Conservation (phyloP, 1,140 invertebrate species). For the Aplysia californica region DNA sequence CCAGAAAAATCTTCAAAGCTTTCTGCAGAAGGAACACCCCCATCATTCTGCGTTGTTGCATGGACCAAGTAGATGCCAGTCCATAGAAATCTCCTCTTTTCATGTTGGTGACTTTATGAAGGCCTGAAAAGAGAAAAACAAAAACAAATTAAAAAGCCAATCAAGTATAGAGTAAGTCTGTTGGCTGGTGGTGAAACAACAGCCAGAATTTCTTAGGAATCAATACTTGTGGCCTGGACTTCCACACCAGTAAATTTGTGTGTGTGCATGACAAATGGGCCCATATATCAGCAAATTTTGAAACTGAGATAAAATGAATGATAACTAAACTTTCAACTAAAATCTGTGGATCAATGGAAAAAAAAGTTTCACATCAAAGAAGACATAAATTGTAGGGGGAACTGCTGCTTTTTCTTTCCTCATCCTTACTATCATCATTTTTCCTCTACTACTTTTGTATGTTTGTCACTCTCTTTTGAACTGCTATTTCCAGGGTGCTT, state of each 20-base stretch:
- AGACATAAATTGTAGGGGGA: too few relatives aligned
- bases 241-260: background rate
- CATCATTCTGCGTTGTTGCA: constrained; percentile 77
- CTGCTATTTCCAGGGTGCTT: too few relatives aligned
- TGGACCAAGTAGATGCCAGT: constrained; percentile 78
- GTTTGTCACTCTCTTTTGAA: too few relatives aligned
- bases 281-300: background rate
- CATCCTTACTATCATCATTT: too few relatives aligned
- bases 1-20: constrained; percentile 85
- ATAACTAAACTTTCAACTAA: too few relatives aligned
- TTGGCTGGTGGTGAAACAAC: background rate
- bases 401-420: too few relatives aligned
- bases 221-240: background rate
- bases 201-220: background rate
- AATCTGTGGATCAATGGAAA: too few relatives aligned
- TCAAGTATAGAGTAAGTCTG: background rate
- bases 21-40: constrained; percentile 87
- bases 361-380: too few relatives aligned
- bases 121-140: constrained; percentile 54
- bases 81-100: constrained; percentile 89
- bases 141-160: background rate
- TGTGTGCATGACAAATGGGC: background rate
- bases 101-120: constrained; percentile 83
- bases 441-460: too few relatives aligned
- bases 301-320: background rate